These are phyloP conservation scores for Ceryle rudis DNA, from an alignment of 2,797 vertebrate species.

Conservation along the genomic window DNA sequence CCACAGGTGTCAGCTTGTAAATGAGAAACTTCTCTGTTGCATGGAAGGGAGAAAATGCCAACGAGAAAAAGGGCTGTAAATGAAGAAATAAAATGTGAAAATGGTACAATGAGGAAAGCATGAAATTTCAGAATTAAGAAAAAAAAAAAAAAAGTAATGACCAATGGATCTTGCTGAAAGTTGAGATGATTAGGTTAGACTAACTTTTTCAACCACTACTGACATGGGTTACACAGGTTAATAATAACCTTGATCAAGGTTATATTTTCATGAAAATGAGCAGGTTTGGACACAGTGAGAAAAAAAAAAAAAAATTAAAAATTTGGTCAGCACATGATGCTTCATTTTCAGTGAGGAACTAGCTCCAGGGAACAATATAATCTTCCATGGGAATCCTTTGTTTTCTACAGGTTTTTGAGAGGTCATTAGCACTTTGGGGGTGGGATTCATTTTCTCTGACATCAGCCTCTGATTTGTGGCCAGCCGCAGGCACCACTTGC, in stretches of 20 bases:
- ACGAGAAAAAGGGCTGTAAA: neutral
- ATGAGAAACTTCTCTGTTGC: constrained; percentile 1
- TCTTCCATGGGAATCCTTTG: neutral
- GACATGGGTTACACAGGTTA: neutral
- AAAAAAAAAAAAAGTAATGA: neutral
- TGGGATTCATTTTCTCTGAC: neutral
- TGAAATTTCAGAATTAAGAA: neutral
- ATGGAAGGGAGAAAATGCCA: neutral
- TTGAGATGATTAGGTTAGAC: neutral
- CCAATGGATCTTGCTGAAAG: neutral
- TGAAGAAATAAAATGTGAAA: constrained; percentile 18
- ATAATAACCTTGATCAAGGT: neutral
- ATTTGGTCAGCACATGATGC: neutral
- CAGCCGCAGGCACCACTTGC: neutral
- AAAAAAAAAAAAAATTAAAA: neutral
- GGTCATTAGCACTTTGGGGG: neutral
- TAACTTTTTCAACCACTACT: neutral
- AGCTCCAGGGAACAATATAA: neutral
- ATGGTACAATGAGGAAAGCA: neutral
- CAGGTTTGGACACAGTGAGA: neutral
- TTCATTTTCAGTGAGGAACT: neutral
- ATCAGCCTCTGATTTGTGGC: neutral
- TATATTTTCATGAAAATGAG: constrained; percentile 16
- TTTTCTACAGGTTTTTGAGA: neutral
- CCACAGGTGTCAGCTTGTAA: neutral